Evolutionary conservation across 2,113 vertebrate genomes (phyloP).

Genomic region (Triplophysa rosa): DNA sequence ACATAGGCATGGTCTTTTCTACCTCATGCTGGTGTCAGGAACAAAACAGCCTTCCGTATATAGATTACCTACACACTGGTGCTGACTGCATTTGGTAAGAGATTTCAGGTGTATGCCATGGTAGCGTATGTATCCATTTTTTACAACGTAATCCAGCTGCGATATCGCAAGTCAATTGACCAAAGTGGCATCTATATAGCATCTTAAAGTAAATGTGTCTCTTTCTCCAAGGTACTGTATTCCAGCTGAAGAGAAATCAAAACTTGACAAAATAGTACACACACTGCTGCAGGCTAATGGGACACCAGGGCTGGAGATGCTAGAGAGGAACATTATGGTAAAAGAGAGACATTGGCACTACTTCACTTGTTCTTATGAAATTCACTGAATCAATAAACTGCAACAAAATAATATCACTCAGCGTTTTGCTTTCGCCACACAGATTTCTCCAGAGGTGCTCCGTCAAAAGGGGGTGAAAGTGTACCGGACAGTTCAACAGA

Average conservation of each 20-base stretch:
- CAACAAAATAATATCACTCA: background rate
- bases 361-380: background rate
- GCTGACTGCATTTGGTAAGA: conserved; percentile 93
- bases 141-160: no score
- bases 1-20: conserved; percentile 95
- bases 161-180: background rate
- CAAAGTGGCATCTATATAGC: background rate
- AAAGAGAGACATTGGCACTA: conserved; percentile 33
- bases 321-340: conserved; percentile 91
- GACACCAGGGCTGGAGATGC: conserved; percentile 89
- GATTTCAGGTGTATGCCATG: background rate
- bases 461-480: conserved; percentile 86
- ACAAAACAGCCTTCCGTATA: conserved; percentile 93
- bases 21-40: conserved; percentile 95
- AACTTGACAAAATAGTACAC: conserved; percentile 90
- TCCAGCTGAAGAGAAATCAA: conserved; percentile 88
- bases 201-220: background rate
- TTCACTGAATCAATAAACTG: background rate
- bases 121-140: no score
- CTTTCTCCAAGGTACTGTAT: conserved; percentile 84
- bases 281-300: conserved; percentile 88
- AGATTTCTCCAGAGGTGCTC: conserved; percentile 91
- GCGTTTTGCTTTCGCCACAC: background rate
- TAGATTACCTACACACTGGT: conserved; percentile 96
- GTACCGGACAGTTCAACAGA: conserved; percentile 87